Evolutionary conservation across 1,140 invertebrate species (phyloP), one percentile per base, ranked within the genome.

Genomic region (Microplitis mediator): DNA sequence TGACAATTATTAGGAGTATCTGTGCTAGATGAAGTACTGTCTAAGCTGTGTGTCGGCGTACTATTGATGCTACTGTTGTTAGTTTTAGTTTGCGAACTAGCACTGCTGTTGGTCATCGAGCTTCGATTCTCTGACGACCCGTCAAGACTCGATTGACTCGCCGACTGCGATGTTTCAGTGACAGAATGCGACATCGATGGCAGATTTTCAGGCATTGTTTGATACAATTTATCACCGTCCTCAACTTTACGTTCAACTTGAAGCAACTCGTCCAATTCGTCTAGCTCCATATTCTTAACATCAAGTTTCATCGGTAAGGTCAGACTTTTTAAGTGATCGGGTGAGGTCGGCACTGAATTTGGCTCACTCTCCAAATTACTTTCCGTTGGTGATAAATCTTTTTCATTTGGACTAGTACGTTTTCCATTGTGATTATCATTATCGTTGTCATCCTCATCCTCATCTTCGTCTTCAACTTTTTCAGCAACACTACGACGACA

Each of bases 261-360:
- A 63, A 93, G 81, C 5, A 93, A 78, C 74, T 93, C 91, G 80
- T 93, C 92, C 14, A 93, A 81, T 77, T 93, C 92, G 80, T 93
- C 92, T 91, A 91, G 92, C 77, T 92, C 85, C 76, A 90, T 85
- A 62, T 89, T 89, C 73, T 92, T 90, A 4, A 91, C 87, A 77
- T 92, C 91, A 63, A 93, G 80, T 79, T 93, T 93, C 71, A 91
- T 89, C 23, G 92, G 92, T 68, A 93, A 79, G 11, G 91, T 92
- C 31, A 89, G 86, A 62, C 89, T 89, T 79, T 90, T 90, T 2
- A 88, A 82, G 61, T 89, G 88, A 76, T 89, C 89, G 0, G 89
- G 88, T 36, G 88, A 89, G n/a, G 83, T 78, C 23, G 82, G 80
- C 65, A 84, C 73, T 14, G 83, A 86, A 64, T 81, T 85, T 50